Conservation (phyloP, 2,888 invertebrate genomes). For the Homarus gammarus region DNA sequence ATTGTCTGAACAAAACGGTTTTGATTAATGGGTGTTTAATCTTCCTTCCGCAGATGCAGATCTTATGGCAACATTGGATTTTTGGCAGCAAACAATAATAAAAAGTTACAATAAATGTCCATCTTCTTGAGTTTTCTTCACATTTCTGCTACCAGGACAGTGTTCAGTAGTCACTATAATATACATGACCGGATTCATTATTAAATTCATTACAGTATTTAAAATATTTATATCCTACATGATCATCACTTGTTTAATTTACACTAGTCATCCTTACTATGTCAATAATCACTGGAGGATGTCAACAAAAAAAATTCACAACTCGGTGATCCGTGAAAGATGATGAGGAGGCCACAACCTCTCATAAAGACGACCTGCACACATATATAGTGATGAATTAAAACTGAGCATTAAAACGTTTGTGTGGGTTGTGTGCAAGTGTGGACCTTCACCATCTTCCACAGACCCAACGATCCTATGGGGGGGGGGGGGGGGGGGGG, state of each 20-base stretch:
- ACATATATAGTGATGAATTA: not conserved
- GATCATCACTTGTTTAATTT: slow-evolving; percentile 52
- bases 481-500: not conserved
- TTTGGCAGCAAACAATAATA: slow-evolving; percentile 46
- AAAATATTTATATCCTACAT: slow-evolving; percentile 47
- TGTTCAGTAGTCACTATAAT: slow-evolving; percentile 47
- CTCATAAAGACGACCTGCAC: not conserved
- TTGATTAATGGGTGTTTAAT: slow-evolving; percentile 26
- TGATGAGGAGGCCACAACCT: not conserved
- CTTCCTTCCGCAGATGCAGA: slow-evolving; percentile 45
- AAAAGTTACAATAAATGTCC: slow-evolving; percentile 40
- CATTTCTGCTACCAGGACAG: slow-evolving; percentile 44
- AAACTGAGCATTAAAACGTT: slow-evolving; percentile 40
- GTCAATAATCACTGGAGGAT: slow-evolving; percentile 44
- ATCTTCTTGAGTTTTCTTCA: slow-evolving; percentile 19
- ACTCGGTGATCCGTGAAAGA: not conserved
- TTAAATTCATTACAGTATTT: slow-evolving; percentile 40
- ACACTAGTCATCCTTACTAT: slow-evolving; percentile 50
- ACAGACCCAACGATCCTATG: slow-evolving; percentile 4
- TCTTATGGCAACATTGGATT: slow-evolving; percentile 54
- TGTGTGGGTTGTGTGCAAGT: slow-evolving; percentile 20
- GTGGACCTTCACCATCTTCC: not conserved
- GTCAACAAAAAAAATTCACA: slow-evolving; percentile 32
- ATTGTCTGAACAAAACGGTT: slow-evolving; percentile 19
- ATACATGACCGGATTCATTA: slow-evolving; percentile 45